Base-by-base conservation (phyloP, 2,113 vertebrate species). In the Pituophis catenifer region DNA sequence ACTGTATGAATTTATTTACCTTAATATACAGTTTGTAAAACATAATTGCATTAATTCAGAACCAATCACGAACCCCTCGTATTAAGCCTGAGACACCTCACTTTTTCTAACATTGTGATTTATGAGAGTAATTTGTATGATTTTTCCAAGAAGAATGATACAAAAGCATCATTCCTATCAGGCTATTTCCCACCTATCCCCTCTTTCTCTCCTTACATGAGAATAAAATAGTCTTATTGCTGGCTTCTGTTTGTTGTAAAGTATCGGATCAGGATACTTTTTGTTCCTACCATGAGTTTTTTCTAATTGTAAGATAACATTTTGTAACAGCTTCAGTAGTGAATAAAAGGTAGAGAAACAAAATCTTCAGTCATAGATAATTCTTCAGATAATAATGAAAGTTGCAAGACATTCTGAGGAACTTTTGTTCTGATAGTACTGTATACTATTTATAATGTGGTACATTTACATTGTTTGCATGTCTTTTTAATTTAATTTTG, bases 1-100 rank as follows among this genome's bases (percentile, higher is more conserved):
- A 98, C n/a, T 86, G 52, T 89, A 65, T 92, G 52, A 92, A 75
- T 70, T 26, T 55, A 26, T 33, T 23, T 86, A 90, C 85, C 94
- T 75, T 54, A 94, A 8, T 92, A 19, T 23, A 57, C 48, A 0
- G 12, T 26, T 58, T 95, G 24, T 90, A 59, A 58, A 90, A 57
- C 19, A 81, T 59, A 87, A 2, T 50, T 95, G 15, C 65, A 44
- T 38, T 21, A 44, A 44, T 81, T 44, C 75, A 21, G 33, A 81
- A 33, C 13, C 65, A 75, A 81, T 81, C 75, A 44, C 33, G 33
- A 81, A 17, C 33, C 33, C 19, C 19, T 81, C 33, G 3, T 81
- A 81, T 81, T 81, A 44, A 81, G 75, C 75, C 19, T 44, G 21
- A 44, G 8, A 44, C 19, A 81, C 3, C 17, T 44, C 8, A 44